Base-by-base conservation (phyloP, 2,797 vertebrate genomes). In the Rhinoraja longicauda region DNA sequence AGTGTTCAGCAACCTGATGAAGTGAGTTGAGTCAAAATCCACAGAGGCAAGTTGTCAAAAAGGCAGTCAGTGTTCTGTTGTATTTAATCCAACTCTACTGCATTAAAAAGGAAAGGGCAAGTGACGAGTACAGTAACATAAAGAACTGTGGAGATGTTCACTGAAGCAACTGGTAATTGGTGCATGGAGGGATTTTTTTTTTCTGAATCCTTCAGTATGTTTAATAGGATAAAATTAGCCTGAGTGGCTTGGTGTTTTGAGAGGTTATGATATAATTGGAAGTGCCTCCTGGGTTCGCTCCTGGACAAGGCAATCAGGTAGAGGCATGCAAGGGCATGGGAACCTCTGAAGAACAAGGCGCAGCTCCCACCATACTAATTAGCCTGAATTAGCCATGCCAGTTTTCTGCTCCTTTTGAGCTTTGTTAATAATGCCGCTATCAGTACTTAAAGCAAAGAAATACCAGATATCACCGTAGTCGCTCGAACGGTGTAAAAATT, bases 191-290 rank as follows among this genome's bases (percentile, higher is more conserved):
- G 94, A 96, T 95, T 95, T 95, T 96, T 96, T 95, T 96, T 96
- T 32, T 45, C 95, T 96, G 96, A 96, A 96, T 96, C 96, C 96
- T 96, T 95, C 96, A 96, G 95, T 95, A 96, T 96, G 94, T 96
- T 97, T 96, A 97, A 96, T 96, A 96, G 96, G 96, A 97, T 97
- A 96, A 97, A 96, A 97, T 96, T 95, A 96, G 95, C 96, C 96
- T 94, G 96, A 96, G 96, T 96, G 96, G 95, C 93, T 96, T 94
- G 95, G 96, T 95, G 95, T 96, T 96, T 97, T 96, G 96, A 97
- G 96, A 96, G 96, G 96, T 96, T 96, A 96, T 96, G 96, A 97
- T 96, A 96, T 96, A 96, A 97, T 96, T 97, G 96, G 95, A 95
- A 95, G 95, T 96, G 96, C 96, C 96, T 96, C 96, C 95, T 96